Base-by-base conservation (phyloP, 1,140 invertebrate genomes). In the Orius laevigatus region DNA sequence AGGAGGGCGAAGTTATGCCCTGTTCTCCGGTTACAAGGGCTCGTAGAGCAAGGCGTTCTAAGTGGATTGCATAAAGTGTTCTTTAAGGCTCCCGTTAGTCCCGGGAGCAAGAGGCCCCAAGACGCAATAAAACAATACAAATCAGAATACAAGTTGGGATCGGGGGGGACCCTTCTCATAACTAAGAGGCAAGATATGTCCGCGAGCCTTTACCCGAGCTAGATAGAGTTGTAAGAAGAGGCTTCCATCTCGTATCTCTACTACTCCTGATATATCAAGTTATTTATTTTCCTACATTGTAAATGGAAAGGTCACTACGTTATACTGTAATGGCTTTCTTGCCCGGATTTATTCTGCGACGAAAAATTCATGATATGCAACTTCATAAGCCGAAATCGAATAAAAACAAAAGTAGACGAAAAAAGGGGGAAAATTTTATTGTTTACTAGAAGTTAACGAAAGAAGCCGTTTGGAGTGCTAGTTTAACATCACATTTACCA, bases 191-290 rank as follows among this genome's bases (percentile, higher is more conserved):
- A 42, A 42, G 40, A 42, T 42, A 42, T 42, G 40, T 42, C 40
- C 40, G 10, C 40, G 11, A 18, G 5, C 40, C 38, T 40, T n/a
- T n/a, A n/a, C n/a, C 18, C 40, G 40, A 16, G 12, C 10, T 18
- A 42, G 40, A 42, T 42, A 42, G 40, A 42, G 40, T 42, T 42
- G 40, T 42, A 42, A 42, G 40, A 42, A 18, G 14, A 12, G 36
- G n/a, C 36, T 42, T 14, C 40, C 40, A 42, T 42, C 40, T 42
- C 40, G 18, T 42, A 42, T 42, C 40, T 42, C 40, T 19, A 16
- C 40, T 11, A 14, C 40, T 14, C 40, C 18, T 42, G 40, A 42
- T 42, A 42, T 42, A 42, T 42, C 40, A 25, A 25, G 3, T 25
- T 25, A 25, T 25, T 25, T 25, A 25, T 25, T 25, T 25, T 25